phyloP scores from a whole-genome alignment of 2,888 invertebrate genomes.

The Dorcus parallelipipedus region DNA sequence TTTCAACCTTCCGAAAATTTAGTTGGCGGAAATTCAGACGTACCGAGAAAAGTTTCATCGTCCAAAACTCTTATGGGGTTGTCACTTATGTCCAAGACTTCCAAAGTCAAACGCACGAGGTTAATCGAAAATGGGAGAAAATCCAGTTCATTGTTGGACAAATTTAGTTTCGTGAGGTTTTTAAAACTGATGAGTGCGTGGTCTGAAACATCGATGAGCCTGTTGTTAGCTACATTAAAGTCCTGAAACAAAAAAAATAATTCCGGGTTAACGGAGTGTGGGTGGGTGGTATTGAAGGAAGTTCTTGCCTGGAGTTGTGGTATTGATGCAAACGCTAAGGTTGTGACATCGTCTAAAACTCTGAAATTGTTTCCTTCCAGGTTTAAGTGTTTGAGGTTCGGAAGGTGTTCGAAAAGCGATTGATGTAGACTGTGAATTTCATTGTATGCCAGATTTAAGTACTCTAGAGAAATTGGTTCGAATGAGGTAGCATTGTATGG shows the following conservation, averaged over 20 bases:
- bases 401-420: conserved; percentile 62
- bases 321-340: conserved; percentile 43
- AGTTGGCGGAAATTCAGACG: conserved; percentile 19
- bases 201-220: conserved; percentile 55
- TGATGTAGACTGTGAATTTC: conserved; percentile 60
- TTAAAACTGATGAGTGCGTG: conserved; percentile 53
- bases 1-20: neutral
- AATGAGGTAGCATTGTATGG: conserved; percentile 56
- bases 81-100: conserved; percentile 58
- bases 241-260: conserved; percentile 28
- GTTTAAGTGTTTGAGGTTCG: conserved; percentile 57
- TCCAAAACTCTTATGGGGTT: conserved; percentile 59
- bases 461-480: conserved; percentile 56
- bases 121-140: conserved; percentile 58
- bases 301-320: conserved; percentile 54
- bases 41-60: conserved; percentile 60
- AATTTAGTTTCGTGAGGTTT: conserved; percentile 55
- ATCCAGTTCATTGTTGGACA: conserved; percentile 59
- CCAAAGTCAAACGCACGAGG: conserved; percentile 54
- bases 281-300: neutral
- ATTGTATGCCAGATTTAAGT: conserved; percentile 63
- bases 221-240: conserved; percentile 51
- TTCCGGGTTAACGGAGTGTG: neutral
- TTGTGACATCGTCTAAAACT: conserved; percentile 59
- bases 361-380: conserved; percentile 62